phyloP scores from a whole-genome alignment of 1,140 invertebrate genomes.

The Belonocnema kinseyi region DNA sequence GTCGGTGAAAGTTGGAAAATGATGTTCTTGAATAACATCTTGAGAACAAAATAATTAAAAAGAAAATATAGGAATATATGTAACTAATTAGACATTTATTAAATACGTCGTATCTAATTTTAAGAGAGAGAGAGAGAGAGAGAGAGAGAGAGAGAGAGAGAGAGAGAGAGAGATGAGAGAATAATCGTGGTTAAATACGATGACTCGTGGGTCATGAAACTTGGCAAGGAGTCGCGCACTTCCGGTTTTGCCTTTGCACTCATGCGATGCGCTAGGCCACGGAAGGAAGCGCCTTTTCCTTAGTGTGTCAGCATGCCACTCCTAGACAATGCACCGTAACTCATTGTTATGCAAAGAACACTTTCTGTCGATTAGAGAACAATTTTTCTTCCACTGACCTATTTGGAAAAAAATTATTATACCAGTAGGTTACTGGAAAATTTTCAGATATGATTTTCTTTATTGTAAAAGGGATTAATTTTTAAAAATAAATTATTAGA shows the following conservation, averaged over 20 bases:
- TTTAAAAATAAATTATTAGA: too few species aligned
- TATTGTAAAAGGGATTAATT: too few species aligned
- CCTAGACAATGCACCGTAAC: conserved; percentile 50
- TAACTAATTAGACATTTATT: conserved; percentile 15
- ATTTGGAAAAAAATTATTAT: neutral
- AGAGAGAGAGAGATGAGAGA: neutral
- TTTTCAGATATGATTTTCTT: neutral
- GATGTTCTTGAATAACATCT: too few species aligned
- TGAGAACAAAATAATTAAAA: neutral
- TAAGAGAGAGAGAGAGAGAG: neutral
- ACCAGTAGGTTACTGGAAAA: neutral
- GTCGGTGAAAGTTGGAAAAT: too few species aligned
- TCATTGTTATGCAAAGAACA: conserved; percentile 56
- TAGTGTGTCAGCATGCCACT: conserved; percentile 57
- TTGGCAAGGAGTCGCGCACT: conserved; percentile 4
- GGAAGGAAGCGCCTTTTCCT: conserved; percentile 39
- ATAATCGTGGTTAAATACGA: neutral
- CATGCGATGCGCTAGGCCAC: conserved; percentile 16
- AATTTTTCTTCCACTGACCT: conserved; percentile 14
- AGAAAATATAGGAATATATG: neutral
- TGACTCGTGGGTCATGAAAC: conserved; percentile 1
- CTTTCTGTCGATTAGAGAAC: conserved; percentile 39
- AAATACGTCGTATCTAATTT: neutral
- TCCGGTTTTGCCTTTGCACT: conserved; percentile 14
- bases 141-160: conserved; percentile 30